Conservation (phyloP, 2,797 vertebrate genomes). For the Smutsia temminckii region DNA sequence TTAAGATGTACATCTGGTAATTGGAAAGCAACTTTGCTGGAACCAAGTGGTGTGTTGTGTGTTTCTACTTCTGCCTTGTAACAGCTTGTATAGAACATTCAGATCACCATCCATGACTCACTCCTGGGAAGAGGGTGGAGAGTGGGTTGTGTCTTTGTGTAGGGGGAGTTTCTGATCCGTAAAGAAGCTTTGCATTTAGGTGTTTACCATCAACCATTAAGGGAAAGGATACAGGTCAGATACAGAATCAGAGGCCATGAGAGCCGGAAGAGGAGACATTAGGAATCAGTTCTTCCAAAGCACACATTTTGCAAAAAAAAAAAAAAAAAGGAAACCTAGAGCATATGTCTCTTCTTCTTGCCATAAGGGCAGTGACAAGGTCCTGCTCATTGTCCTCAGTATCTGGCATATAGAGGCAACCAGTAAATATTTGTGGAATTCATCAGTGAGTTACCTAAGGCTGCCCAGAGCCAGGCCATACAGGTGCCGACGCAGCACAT, state of each 20-base stretch:
- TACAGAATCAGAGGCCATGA: background rate
- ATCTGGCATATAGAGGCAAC: background rate
- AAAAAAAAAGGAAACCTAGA: background rate
- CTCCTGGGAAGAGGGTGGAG: background rate
- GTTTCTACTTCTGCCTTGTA: background rate
- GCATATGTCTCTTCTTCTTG: background rate
- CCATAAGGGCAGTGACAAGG: background rate
- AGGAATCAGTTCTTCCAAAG: background rate
- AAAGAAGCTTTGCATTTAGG: background rate
- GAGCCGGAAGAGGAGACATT: background rate
- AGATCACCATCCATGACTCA: background rate
- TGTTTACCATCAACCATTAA: background rate
- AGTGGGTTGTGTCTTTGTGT: background rate
- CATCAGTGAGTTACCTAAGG: background rate
- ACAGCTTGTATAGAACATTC: background rate
- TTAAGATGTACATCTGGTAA: background rate
- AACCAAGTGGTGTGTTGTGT: background rate
- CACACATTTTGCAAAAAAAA: background rate
- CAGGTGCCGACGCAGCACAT: background rate
- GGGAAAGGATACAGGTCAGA: background rate
- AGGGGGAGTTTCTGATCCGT: background rate
- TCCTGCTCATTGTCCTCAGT: background rate
- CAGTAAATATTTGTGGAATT: background rate
- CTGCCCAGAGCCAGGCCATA: background rate
- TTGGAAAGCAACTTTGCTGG: background rate